Conservation (phyloP, 2,797 vertebrate genomes). For the Clarias laeviceps region DNA sequence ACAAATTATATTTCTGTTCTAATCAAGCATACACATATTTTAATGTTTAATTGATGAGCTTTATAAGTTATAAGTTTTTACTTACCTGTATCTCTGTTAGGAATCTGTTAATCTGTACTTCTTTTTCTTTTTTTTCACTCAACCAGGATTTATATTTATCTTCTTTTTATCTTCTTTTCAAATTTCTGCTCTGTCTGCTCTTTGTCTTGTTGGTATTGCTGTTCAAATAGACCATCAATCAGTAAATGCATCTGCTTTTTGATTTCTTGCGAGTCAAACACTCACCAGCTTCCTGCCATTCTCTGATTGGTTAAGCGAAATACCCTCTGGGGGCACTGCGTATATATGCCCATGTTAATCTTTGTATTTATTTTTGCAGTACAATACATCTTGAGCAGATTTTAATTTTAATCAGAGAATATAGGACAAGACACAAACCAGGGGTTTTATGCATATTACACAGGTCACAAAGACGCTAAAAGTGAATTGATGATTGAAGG, state of each 20-base stretch:
- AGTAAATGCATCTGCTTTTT: conserved; percentile 51
- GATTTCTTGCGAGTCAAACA: conserved; percentile 40
- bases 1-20: neutral
- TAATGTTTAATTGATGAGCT: neutral
- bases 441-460: neutral
- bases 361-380: neutral
- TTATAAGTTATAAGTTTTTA: neutral
- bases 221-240: conserved; percentile 28
- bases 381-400: neutral
- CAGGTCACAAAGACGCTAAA: neutral
- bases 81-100: conserved; percentile 19
- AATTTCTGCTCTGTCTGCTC: conserved; percentile 9
- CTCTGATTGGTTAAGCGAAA: conserved; percentile 67
- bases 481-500: neutral
- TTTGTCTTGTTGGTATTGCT: conserved; percentile 14
- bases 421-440: neutral
- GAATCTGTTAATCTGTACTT: neutral
- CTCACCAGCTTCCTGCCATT: conserved; percentile 68
- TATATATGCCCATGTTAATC: neutral
- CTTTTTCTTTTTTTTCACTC: neutral
- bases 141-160: neutral
- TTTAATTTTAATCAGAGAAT: neutral
- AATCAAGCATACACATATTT: neutral
- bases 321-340: conserved; percentile 44
- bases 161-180: neutral